Conservation (phyloP, 2,888 invertebrate genomes). For the Stomorhina lunata region DNA sequence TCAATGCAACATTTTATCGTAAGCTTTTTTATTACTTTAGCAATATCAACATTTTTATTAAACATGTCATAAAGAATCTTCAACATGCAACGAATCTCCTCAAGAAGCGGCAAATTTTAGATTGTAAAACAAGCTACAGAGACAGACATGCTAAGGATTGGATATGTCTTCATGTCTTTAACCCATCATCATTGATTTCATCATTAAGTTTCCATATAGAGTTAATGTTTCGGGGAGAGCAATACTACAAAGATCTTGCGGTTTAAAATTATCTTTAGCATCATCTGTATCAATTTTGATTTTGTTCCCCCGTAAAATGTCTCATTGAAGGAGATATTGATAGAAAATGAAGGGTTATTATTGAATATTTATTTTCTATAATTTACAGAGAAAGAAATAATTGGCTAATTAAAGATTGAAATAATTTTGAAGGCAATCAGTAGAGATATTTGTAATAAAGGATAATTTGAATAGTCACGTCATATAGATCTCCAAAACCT, state of each 20-base stretch:
- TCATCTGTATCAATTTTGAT: conserved; percentile 57
- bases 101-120: conserved; percentile 47
- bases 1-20: conserved; percentile 2
- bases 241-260: conserved; percentile 30
- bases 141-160: conserved; percentile 54
- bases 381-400: conserved; percentile 37
- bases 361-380: background rate
- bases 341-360: conserved; percentile 35
- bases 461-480: too few species aligned
- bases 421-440: too few species aligned
- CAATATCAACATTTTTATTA: conserved; percentile 50
- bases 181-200: conserved; percentile 30
- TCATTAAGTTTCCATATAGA: conserved; percentile 40
- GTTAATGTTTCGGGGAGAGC: background rate
- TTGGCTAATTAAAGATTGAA: background rate
- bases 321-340: conserved; percentile 27
- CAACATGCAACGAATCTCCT: conserved; percentile 52
- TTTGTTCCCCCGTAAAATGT: conserved; percentile 50
- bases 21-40: conserved; percentile 1
- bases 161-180: conserved; percentile 30
- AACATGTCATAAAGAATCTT: conserved; percentile 61
- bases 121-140: conserved; percentile 61
- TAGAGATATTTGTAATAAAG: too few species aligned
- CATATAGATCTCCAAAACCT: too few species aligned
- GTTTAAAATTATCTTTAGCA: conserved; percentile 58